phyloP scores from a whole-genome alignment of 2,888 invertebrate species.

The Cantharis rufa region DNA sequence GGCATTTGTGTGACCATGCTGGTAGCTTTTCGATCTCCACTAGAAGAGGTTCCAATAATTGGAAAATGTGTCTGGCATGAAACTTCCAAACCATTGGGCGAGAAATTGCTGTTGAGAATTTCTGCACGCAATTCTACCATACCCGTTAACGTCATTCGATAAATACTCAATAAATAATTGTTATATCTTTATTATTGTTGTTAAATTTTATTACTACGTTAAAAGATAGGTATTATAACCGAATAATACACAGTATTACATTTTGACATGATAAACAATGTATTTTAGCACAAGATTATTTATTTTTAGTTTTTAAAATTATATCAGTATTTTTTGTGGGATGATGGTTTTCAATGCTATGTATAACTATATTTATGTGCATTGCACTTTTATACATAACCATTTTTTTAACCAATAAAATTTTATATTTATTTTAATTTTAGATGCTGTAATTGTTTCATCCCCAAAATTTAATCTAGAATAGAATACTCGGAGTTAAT shows the following conservation, averaged over 20 bases:
- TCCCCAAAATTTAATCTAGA: no score
- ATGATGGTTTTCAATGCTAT: neutral
- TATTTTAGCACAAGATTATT: neutral
- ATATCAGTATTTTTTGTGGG: neutral
- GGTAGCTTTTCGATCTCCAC: constrained; percentile 80
- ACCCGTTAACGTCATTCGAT: constrained; percentile 82
- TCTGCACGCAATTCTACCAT: constrained; percentile 77
- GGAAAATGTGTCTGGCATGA: constrained; percentile 92
- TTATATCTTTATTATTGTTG: constrained; percentile 20
- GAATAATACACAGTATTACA: neutral
- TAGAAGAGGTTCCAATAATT: constrained; percentile 85
- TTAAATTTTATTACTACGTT: constrained; percentile 15
- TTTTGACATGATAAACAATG: neutral
- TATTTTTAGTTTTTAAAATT: neutral
- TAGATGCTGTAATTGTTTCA: neutral
- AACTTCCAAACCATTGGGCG: constrained; percentile 70
- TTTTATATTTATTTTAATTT: neutral
- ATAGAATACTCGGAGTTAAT: no score
- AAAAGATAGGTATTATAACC: neutral
- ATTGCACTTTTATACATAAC: neutral
- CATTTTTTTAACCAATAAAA: neutral
- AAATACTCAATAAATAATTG: constrained; percentile 37
- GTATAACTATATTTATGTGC: neutral
- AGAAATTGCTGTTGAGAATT: constrained; percentile 68
- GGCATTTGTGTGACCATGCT: constrained; percentile 82